Evolutionary conservation across 2,888 invertebrate species (phyloP), one percentile per base, ranked within the genome.

Genomic region (Ashinkailepas kermadecensis): DNA sequence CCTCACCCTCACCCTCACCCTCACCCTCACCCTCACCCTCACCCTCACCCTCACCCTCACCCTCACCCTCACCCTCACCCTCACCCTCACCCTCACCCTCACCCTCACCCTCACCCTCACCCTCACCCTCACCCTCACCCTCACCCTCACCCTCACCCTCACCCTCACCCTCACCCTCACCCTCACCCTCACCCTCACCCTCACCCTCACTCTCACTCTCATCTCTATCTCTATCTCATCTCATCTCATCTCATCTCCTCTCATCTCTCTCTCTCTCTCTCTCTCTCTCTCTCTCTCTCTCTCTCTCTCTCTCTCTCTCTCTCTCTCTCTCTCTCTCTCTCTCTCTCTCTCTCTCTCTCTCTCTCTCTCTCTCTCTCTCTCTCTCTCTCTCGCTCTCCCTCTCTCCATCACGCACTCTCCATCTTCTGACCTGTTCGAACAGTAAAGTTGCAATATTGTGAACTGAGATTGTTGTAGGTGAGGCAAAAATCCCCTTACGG

Each of bases 211-310:
- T 80, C 15, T 83, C 39, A 54, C 23, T 15, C n/a, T 70, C 59
- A 12, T 81, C 79, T 80, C 2, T 9, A 7, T 83, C 25, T 39
- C 67, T 58, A n/a, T 54, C 21, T 15, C 23, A n/a, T n/a, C 12
- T 67, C 39, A n/a, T 18, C 57, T 39, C 70, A n/a, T 81, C 39
- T 62, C 65, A n/a, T 84, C 79, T 82, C 82, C 62, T 64, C 74
- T 83, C 82, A n/a, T 80, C 81, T 84, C 74, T 83, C 82, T 82
- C 74, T 81, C 82, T 82, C 82, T 58, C 70, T 82, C 23, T 81
- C 81, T 13, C 83, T 80, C 84, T 82, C 81, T 82, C 83, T 62
- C 82, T 80, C 74, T 62, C n/a, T 83, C 82, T 58, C 84, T 83
- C 58, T 4, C 54, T 54, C 80, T 39, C 82, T 78, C 62, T 70